A percentile compares a stretch with the other conserved stretches of the same genome.
Conservation (phyloP, 2,113 vertebrate species). For the Engystomops pustulosus region DNA sequence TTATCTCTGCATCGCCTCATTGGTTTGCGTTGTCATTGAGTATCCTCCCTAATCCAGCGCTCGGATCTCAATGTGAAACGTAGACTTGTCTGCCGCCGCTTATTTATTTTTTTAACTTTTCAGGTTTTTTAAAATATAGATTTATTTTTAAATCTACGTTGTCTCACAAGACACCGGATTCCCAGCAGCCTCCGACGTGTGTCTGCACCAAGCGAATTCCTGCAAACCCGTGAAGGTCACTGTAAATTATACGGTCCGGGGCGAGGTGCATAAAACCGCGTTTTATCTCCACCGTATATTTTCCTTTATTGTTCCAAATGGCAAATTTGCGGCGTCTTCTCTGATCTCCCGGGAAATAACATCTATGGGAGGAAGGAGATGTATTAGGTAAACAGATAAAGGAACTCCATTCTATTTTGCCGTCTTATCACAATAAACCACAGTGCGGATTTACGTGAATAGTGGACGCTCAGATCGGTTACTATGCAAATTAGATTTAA, state of each 20-base stretch:
- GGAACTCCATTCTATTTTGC: not conserved
- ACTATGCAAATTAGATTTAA: not conserved
- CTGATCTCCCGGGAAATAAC: constrained; percentile 9
- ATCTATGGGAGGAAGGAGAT: not conserved
- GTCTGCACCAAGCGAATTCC: constrained; percentile 1
- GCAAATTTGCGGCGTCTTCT: not conserved
- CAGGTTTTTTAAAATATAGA: no score
- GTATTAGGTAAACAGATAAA: constrained; percentile 3
- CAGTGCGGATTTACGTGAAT: not conserved
- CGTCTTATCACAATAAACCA: not conserved
- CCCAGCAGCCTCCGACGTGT: not conserved
- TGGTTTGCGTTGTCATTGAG: no score
- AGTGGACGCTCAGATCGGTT: not conserved
- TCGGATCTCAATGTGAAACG: no score
- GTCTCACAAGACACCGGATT: constrained; percentile 27
- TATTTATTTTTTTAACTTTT: no score
- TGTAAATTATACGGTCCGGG: constrained; percentile 12
- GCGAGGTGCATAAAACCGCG: constrained; percentile 36
- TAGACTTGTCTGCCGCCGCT: no score
- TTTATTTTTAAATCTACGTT: constrained; percentile 49
- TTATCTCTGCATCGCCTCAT: no score
- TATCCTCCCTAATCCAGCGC: no score
- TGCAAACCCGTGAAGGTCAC: constrained; percentile 42
- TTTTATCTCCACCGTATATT: constrained; percentile 30
- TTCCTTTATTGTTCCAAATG: constrained; percentile 19